Evolutionary conservation across 2,113 vertebrate genomes (phyloP), one percentile per base, ranked within the genome.

Genomic region (Hyaena hyaena): DNA sequence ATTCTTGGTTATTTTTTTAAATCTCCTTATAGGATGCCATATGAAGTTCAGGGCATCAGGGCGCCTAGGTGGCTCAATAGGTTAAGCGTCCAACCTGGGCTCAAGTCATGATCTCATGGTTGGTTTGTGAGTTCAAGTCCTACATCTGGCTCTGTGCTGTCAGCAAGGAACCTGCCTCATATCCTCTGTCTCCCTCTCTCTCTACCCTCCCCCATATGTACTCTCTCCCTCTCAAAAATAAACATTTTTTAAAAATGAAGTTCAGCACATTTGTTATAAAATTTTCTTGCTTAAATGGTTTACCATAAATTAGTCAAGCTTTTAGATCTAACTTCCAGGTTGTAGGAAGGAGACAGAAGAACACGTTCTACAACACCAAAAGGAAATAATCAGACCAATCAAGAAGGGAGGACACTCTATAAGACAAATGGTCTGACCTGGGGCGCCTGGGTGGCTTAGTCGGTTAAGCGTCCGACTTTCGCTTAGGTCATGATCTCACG

Each of bases 251-350:
- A 61, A 61, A 61, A 61, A 93, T 83, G 58, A 96, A 93, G 50
- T 89, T 66, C 61, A 83, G 24, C 83, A 50, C 14, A 84, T 77
- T 33, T 89, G 7, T 45, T 93, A 58, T 28, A 23, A 87, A 65
- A 33, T 48, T 84, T 93, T 77, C 61, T 84, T 89, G 3, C 10
- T 84, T 69, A 96, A 92, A 80, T 15, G 48, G 28, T 69, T 61
- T 77, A 89, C 77, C 10, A 61, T 88, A 55, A 96, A 86, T 87
- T 91, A 85, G 73, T 33, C 55, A 92, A 66, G 12, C 45, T 77
- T 96, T 93, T 69, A 77, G 84, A 50, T 33, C 35, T 68, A 93
- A 96, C 28, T 68, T 93, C 45, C 26, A 74, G 16, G 58, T 93
- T 93, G 33, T 61, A 71, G 69, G 35, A 93, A 93, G 7, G 43